phyloP scores from a whole-genome alignment of 1,140 invertebrate genomes.

The Pygmarrhopalites habei region DNA sequence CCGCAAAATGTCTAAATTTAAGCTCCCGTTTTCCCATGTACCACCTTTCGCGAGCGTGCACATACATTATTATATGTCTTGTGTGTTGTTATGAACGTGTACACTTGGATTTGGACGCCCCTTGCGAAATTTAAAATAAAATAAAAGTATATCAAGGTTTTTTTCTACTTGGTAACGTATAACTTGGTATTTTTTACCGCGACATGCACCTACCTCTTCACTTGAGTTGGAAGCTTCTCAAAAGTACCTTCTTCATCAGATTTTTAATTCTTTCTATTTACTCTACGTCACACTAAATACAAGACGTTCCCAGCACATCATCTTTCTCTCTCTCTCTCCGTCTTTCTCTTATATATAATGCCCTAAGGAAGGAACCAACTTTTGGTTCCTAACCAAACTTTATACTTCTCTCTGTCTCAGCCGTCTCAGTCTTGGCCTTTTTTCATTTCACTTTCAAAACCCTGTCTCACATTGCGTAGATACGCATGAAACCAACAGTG shows the following conservation, averaged over 20 bases:
- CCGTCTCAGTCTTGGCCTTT: neutral
- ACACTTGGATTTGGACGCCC: slow-evolving; percentile 12
- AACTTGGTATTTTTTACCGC: slow-evolving; percentile 24
- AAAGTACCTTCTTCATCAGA: slow-evolving; percentile 18
- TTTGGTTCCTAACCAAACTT: too few relatives aligned
- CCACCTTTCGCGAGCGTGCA: neutral
- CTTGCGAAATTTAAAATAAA: slow-evolving; percentile 34
- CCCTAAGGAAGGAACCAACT: too few relatives aligned
- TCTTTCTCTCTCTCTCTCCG: too few relatives aligned
- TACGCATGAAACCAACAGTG: neutral
- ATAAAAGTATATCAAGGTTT: slow-evolving; percentile 33
- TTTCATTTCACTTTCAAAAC: slow-evolving; percentile 10
- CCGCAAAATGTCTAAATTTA: slow-evolving; percentile 34
- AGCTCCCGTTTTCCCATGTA: slow-evolving; percentile 16
- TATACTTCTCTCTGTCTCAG: too few relatives aligned
- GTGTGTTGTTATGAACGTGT: slow-evolving; percentile 1
- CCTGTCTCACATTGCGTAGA: too few relatives aligned
- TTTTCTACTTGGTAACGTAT: slow-evolving; percentile 23
- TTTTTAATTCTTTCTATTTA: slow-evolving; percentile 17
- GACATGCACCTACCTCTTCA: slow-evolving; percentile 1
- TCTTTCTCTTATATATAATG: too few relatives aligned
- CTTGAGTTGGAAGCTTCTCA: slow-evolving; percentile 26
- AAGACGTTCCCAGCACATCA: neutral
- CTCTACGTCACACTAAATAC: slow-evolving; percentile 12
- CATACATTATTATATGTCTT: neutral